These are phyloP conservation scores for Willowsia nigromaculata DNA, from an alignment of 2,888 invertebrate species.

Conservation along the genomic window DNA sequence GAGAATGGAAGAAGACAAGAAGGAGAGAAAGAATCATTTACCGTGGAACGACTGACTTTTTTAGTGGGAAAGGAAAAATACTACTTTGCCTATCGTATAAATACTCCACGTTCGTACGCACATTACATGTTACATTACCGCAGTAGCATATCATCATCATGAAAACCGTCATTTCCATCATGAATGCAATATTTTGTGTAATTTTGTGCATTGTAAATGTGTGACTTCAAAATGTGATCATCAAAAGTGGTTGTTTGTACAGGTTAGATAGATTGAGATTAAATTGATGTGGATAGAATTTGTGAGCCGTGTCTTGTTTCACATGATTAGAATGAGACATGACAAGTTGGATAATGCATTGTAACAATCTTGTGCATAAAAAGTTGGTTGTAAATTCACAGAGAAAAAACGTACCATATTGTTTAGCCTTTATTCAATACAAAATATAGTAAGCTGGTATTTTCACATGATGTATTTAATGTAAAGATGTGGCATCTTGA, in stretches of 20 bases:
- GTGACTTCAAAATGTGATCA: not conserved
- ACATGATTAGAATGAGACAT: constrained; percentile 68
- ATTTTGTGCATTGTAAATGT: not conserved
- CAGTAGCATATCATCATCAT: constrained; percentile 1
- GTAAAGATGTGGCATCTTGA: constrained; percentile 17
- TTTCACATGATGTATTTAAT: too few species aligned
- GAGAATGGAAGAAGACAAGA: not conserved
- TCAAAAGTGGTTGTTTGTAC: constrained; percentile 32
- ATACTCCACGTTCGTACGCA: not conserved
- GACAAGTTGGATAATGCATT: constrained; percentile 60
- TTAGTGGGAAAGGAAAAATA: constrained; percentile 46
- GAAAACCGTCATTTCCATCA: not conserved
- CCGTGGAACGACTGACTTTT: constrained; percentile 19
- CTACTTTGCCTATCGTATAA: not conserved
- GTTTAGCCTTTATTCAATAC: too few species aligned
- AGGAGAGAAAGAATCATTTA: constrained; percentile 34
- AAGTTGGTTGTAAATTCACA: not conserved
- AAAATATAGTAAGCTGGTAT: too few species aligned
- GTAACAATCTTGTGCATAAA: not conserved
- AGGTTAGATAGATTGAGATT: constrained; percentile 61
- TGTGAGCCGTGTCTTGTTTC: constrained; percentile 69
- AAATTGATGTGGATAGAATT: constrained; percentile 67
- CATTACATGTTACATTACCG: not conserved
- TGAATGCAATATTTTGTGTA: not conserved
- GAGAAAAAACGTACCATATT: not conserved